These are phyloP conservation scores for Tiliqua scincoides DNA, from an alignment of 2,113 vertebrate genomes.

Conservation along the genomic window DNA sequence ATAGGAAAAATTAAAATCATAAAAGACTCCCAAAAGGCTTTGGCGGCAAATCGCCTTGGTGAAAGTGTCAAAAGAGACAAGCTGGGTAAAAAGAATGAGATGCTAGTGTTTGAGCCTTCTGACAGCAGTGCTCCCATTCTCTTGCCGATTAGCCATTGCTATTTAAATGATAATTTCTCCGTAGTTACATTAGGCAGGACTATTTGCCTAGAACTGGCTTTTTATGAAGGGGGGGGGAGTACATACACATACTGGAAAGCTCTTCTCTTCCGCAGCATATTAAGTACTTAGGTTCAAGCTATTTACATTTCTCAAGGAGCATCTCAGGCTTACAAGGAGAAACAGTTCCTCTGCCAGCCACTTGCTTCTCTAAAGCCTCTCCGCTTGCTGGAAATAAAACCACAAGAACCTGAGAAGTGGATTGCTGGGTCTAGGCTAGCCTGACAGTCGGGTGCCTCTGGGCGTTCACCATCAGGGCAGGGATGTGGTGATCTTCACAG, in stretches of 20 bases:
- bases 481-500: not conserved
- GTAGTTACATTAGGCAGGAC: conserved; percentile 38
- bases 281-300: conserved; percentile 30
- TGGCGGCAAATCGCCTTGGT: conserved; percentile 14
- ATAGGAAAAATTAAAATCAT: conserved; percentile 38
- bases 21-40: conserved; percentile 30
- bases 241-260: conserved; percentile 23
- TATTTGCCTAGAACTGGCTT: conserved; percentile 36
- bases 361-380: conserved; percentile 36
- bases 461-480: not conserved
- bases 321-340: conserved; percentile 40
- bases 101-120: conserved; percentile 7
- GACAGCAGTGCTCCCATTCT: conserved; percentile 32
- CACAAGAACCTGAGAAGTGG: not conserved
- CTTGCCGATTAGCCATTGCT: conserved; percentile 43
- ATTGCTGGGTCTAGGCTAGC: not conserved
- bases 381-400: not conserved
- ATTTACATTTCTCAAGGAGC: conserved; percentile 47
- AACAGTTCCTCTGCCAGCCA: conserved; percentile 23
- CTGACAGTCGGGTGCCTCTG: not conserved
- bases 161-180: conserved; percentile 65
- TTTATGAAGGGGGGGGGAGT: conserved; percentile 9
- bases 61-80: conserved; percentile 40
- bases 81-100: conserved; percentile 51
- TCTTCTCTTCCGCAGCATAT: conserved; percentile 56